Evolutionary conservation across 2,113 vertebrate genomes (phyloP).

Genomic region (Cochlearius cochlearius): DNA sequence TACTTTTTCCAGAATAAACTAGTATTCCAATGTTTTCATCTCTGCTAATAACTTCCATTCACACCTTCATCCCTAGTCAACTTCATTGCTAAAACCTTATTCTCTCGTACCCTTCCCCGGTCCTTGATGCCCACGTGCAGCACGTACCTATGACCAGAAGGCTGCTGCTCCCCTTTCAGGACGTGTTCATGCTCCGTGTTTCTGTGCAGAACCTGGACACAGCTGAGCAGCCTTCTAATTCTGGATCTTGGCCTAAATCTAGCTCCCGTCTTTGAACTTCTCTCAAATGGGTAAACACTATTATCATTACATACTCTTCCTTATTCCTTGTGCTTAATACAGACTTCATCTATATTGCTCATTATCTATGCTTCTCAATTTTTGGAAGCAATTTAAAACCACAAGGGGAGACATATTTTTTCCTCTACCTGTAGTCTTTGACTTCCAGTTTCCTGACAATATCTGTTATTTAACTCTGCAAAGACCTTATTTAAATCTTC

Average conservation of each 20-base stretch:
- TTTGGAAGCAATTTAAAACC: not conserved
- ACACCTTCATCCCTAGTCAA: not conserved
- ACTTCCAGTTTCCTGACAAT: not conserved
- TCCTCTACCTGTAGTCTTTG: not conserved
- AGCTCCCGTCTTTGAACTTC: not conserved
- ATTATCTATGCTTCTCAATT: not conserved
- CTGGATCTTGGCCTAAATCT: not conserved
- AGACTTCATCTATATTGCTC: not conserved
- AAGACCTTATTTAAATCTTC: not conserved
- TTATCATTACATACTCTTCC: not conserved
- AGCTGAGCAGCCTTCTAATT: not conserved
- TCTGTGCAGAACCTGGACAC: not conserved
- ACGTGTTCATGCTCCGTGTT: rapidly evolving
- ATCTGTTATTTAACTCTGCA: not conserved
- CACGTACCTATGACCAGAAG: not conserved
- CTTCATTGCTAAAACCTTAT: not conserved
- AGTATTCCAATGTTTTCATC: not conserved
- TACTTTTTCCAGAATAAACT: not conserved
- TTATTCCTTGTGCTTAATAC: not conserved
- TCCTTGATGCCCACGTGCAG: not conserved
- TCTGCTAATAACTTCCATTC: not conserved
- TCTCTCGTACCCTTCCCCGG: not conserved
- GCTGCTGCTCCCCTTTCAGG: not conserved
- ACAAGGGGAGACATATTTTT: not conserved
- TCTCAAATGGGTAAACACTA: not conserved